Evolutionary conservation across 2,888 invertebrate genomes (phyloP).

Genomic region (Lithosia quadra): DNA sequence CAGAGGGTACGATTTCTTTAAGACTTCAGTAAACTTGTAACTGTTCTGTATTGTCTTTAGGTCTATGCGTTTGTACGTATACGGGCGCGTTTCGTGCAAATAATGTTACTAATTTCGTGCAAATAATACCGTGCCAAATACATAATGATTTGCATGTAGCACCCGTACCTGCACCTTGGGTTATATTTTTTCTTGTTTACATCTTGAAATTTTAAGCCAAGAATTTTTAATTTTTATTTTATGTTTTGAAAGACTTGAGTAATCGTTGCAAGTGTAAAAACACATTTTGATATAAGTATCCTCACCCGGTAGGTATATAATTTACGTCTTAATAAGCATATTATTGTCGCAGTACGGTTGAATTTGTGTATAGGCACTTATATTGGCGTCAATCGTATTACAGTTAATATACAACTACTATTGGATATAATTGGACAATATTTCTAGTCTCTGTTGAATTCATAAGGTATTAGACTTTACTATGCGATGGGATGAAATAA

Average conservation of each 20-base stretch:
- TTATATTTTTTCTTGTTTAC: background rate
- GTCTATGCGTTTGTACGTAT: too few relatives aligned
- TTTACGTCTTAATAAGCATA: slow-evolving; percentile 41
- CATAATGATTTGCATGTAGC: too few relatives aligned
- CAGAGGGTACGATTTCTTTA: too few relatives aligned
- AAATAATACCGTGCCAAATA: too few relatives aligned
- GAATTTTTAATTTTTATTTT: background rate
- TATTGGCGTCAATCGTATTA: slow-evolving; percentile 24
- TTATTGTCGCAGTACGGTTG: slow-evolving; percentile 45
- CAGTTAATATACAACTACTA: background rate
- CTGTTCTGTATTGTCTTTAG: too few relatives aligned
- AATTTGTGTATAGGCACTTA: slow-evolving; percentile 41
- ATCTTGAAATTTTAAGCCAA: background rate
- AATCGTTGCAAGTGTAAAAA: slow-evolving; percentile 32
- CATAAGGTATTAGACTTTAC: background rate
- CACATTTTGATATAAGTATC: slow-evolving; percentile 42
- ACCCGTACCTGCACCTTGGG: background rate
- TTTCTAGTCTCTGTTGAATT: background rate
- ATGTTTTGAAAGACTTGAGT: background rate
- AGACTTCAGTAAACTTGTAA: too few relatives aligned
- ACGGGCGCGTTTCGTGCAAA: too few relatives aligned
- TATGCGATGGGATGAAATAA: background rate
- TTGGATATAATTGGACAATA: slow-evolving; percentile 2
- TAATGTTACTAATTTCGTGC: too few relatives aligned
- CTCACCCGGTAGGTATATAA: slow-evolving; percentile 58